Conservation (phyloP, 2,113 vertebrate genomes). For the Gymnocephalus cernua region DNA sequence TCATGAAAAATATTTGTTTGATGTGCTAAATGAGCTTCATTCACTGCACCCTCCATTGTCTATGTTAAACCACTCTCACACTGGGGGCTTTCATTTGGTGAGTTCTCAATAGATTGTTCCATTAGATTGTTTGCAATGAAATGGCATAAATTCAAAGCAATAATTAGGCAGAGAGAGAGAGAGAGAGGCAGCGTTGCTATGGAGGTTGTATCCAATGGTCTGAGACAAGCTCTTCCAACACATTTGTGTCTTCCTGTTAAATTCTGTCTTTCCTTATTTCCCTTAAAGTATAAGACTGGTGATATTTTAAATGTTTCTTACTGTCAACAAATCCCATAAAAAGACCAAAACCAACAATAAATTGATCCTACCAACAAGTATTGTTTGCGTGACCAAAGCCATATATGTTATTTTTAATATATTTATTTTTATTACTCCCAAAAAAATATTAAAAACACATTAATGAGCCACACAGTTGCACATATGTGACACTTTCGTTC, state of each 20-base stretch:
- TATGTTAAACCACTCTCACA: conserved; percentile 32
- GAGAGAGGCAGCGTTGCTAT: conserved; percentile 65
- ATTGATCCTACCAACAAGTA: neutral
- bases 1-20: conserved; percentile 65
- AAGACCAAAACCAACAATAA: conserved; percentile 11
- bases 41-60: conserved; percentile 43
- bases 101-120: conserved; percentile 59
- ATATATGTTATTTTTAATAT: neutral
- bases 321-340: conserved; percentile 16
- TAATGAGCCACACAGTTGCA: neutral
- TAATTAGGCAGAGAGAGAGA: conserved; percentile 63
- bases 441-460: neutral
- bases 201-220: conserved; percentile 35
- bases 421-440: neutral
- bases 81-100: conserved; percentile 56
- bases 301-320: conserved; percentile 10
- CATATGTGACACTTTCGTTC: neutral
- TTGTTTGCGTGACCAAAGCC: neutral
- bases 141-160: conserved; percentile 76
- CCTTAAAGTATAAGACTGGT: neutral
- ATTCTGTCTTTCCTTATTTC: neutral
- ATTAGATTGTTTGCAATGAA: conserved; percentile 70
- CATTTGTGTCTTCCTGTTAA: conserved; percentile 36
- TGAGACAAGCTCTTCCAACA: conserved; percentile 36
- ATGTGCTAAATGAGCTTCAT: conserved; percentile 65